phyloP scores from a whole-genome alignment of 2,888 invertebrate species.

The Tetragonula carbonaria region DNA sequence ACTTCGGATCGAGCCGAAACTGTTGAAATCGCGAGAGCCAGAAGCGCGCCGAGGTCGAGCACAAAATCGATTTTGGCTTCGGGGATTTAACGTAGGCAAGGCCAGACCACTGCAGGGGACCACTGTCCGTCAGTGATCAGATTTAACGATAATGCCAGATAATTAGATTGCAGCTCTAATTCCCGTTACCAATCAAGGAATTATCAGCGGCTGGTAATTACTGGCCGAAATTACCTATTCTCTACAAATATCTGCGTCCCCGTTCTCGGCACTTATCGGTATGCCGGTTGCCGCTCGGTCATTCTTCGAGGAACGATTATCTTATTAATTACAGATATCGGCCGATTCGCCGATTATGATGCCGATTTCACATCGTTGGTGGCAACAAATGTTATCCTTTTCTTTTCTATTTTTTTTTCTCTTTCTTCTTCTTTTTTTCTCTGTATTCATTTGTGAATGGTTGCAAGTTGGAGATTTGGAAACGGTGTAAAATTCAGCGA shows the following conservation, averaged over 20 bases:
- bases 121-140: conserved; percentile 77
- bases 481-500: no score
- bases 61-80: conserved; percentile 66
- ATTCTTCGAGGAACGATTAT: neutral
- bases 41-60: neutral
- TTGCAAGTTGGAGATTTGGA: no score
- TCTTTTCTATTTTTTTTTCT: no score
- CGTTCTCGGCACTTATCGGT: conserved; percentile 38
- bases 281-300: neutral
- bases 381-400: neutral
- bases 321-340: conserved; percentile 5
- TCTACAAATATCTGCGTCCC: conserved; percentile 70
- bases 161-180: conserved; percentile 81
- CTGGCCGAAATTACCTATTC: conserved; percentile 77
- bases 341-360: no score
- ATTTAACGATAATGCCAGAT: conserved; percentile 80
- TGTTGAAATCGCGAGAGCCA: no score
- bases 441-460: no score
- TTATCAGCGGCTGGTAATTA: conserved; percentile 79
- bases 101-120: conserved; percentile 63
- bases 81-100: conserved; percentile 52
- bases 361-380: neutral
- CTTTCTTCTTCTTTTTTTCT: no score
- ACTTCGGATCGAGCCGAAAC: neutral
- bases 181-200: conserved; percentile 78